Conservation (phyloP, 2,797 vertebrate genomes). For the Phalloptychus januarius region DNA sequence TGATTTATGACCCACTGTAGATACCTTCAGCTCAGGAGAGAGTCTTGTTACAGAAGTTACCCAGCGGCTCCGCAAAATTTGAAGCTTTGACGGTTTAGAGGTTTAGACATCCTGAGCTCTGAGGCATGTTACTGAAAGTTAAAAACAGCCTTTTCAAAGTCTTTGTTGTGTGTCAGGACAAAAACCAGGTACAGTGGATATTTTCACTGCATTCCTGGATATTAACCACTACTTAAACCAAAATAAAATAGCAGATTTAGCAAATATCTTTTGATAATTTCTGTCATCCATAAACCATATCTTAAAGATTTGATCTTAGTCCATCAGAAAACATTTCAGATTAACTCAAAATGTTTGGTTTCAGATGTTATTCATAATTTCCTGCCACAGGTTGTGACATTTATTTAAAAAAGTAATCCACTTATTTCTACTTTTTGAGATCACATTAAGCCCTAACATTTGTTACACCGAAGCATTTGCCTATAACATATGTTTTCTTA, state of each 20-base stretch:
- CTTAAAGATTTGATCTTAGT: not conserved
- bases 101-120: constrained; percentile 8
- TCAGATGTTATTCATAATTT: not conserved
- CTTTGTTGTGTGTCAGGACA: constrained; percentile 7
- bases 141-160: constrained; percentile 3
- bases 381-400: not conserved
- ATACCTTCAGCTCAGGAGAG: constrained; percentile 68
- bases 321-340: not conserved
- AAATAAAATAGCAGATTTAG: constrained; percentile 24
- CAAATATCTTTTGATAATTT: constrained; percentile 23
- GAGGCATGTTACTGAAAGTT: constrained; percentile 8
- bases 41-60: constrained; percentile 68
- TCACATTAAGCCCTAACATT: not conserved
- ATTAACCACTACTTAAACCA: constrained; percentile 42
- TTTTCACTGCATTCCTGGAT: constrained; percentile 40
- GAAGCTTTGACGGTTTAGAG: constrained; percentile 45
- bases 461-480: not conserved
- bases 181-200: constrained; percentile 18
- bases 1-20: constrained; percentile 80
- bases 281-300: constrained; percentile 40
- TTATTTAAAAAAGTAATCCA: not conserved
- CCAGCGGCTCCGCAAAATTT: constrained; percentile 40
- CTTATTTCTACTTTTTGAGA: not conserved
- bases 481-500: not conserved
- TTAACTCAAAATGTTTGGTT: not conserved